Conservation (phyloP, 2,888 invertebrate genomes). For the Agrenia bidenticulata region DNA sequence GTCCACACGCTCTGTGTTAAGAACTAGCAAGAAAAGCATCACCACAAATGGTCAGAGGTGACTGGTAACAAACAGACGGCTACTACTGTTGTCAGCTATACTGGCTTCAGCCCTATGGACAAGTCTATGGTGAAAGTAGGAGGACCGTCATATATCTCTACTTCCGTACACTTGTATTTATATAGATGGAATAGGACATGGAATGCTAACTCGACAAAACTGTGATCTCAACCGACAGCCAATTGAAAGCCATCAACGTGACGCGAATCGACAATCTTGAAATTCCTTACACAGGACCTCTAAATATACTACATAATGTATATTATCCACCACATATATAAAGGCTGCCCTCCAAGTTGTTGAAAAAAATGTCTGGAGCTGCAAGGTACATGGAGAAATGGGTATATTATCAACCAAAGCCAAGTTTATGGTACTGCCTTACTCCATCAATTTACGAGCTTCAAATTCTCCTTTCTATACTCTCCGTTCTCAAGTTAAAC, state of each 20-base stretch:
- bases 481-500: too few relatives aligned
- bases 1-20: constrained; percentile 45
- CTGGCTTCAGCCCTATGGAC: background rate
- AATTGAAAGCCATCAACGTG: constrained; percentile 53
- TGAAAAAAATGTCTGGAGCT: too few relatives aligned
- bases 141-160: background rate
- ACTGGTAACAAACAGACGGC: constrained; percentile 20
- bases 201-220: constrained; percentile 50
- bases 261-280: constrained; percentile 45
- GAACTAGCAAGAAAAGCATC: constrained; percentile 36
- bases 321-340: too few relatives aligned
- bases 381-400: too few relatives aligned
- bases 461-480: too few relatives aligned
- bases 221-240: constrained; percentile 51
- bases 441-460: too few relatives aligned
- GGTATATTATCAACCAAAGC: too few relatives aligned
- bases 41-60: constrained; percentile 42
- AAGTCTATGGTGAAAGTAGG: background rate
- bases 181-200: constrained; percentile 14
- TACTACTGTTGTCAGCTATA: too few relatives aligned
- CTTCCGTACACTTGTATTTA: background rate
- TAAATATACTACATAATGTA: too few relatives aligned
- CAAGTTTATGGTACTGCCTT: too few relatives aligned
- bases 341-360: too few relatives aligned
- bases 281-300: constrained; percentile 9